These are phyloP conservation scores for Nyctereutes procyonoides DNA, from an alignment of 2,113 vertebrate genomes.

Conservation along the genomic window DNA sequence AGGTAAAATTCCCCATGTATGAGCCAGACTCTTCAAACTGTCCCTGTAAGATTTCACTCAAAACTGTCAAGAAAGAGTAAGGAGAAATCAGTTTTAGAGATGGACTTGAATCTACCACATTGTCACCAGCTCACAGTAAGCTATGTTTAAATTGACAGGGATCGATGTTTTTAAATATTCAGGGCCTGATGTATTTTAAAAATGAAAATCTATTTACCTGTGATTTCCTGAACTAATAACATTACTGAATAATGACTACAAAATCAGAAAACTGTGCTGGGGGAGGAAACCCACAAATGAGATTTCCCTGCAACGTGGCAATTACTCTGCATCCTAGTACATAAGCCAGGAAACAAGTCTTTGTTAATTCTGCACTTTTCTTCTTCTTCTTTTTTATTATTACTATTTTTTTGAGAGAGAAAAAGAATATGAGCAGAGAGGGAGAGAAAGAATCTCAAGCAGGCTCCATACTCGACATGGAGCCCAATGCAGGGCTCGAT, in stretches of 20 bases:
- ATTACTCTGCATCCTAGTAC: not conserved
- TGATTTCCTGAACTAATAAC: slow-evolving; percentile 64
- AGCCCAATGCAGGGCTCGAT: not conserved
- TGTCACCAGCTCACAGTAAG: not conserved
- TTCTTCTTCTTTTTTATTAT: not conserved
- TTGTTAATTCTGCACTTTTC: not conserved
- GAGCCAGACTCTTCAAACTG: slow-evolving; percentile 10
- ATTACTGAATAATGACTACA: slow-evolving; percentile 28
- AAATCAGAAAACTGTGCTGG: not conserved
- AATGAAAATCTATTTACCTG: slow-evolving; percentile 53
- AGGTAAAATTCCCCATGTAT: not conserved
- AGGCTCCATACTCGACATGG: not conserved
- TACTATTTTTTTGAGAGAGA: not conserved
- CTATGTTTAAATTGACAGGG: not conserved
- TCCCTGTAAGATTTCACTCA: not conserved
- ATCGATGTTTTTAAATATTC: slow-evolving; percentile 23
- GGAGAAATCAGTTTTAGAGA: not conserved
- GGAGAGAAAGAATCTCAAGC: not conserved
- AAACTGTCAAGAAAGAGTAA: not conserved
- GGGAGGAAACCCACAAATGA: slow-evolving; percentile 26
- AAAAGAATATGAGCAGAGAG: not conserved
- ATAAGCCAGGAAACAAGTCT: slow-evolving; percentile 1
- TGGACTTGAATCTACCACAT: not conserved
- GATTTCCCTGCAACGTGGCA: not conserved
- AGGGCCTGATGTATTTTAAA: not conserved